Evolutionary conservation across 1,140 invertebrate species (phyloP).

Genomic region (Grapholita molesta): DNA sequence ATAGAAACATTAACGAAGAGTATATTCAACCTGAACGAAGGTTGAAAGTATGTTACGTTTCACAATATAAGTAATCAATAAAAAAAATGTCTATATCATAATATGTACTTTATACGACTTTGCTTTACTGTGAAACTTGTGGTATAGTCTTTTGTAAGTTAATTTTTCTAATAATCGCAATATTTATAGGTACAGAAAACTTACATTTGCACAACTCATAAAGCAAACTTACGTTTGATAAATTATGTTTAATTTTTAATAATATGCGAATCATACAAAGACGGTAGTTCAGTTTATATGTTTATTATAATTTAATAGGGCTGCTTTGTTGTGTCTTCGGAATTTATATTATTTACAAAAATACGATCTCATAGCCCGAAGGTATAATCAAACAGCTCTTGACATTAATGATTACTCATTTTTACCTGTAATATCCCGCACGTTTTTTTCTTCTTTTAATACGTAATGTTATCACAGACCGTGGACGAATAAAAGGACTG

Average conservation of each 20-base stretch:
- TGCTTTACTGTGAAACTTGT: not conserved
- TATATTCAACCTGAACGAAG: not conserved
- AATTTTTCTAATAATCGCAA: not conserved
- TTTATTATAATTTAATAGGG: not conserved
- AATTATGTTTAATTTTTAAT: not conserved
- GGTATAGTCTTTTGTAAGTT: not conserved
- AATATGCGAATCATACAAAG: not conserved
- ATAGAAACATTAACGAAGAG: not conserved
- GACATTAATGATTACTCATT: not conserved
- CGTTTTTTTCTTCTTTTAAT: too few relatives aligned
- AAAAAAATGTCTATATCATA: not conserved
- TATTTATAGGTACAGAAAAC: not conserved
- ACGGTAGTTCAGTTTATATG: not conserved
- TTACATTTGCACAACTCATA: not conserved
- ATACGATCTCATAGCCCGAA: slow-evolving; percentile 13
- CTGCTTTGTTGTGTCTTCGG: slow-evolving; percentile 1
- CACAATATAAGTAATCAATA: not conserved
- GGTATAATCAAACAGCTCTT: not conserved
- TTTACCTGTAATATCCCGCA: too few relatives aligned
- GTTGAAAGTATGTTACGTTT: not conserved
- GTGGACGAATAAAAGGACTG: too few relatives aligned
- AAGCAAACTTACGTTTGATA: not conserved
- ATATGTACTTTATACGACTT: not conserved
- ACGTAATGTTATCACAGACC: too few relatives aligned
- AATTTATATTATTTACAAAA: slow-evolving; percentile 3